Conservation (phyloP, 2,797 vertebrate genomes). For the Yasuhikotakia modesta region DNA sequence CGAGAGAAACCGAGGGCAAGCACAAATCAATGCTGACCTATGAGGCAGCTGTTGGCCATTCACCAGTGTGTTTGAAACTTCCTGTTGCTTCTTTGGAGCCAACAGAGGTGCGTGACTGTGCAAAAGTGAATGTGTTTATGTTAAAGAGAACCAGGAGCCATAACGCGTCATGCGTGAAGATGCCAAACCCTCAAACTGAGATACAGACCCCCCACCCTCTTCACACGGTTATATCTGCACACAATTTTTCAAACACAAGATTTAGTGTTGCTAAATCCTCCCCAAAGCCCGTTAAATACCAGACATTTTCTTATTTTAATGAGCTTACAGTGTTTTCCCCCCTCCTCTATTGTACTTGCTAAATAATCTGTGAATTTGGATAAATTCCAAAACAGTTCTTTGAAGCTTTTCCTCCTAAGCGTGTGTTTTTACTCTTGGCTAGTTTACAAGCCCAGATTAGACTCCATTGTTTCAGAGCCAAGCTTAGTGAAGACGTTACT, state of each 20-base stretch:
- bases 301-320: conserved; percentile 76
- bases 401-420: conserved; percentile 51
- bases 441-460: conserved; percentile 63
- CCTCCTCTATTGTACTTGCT: conserved; percentile 58
- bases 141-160: conserved; percentile 40
- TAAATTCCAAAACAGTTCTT: conserved; percentile 70
- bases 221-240: conserved; percentile 29
- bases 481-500: conserved; percentile 57
- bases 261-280: conserved; percentile 72
- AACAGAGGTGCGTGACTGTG: conserved; percentile 39
- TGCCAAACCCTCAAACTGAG: conserved; percentile 45
- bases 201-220: conserved; percentile 31
- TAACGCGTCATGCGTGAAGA: conserved; percentile 10
- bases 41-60: conserved; percentile 33
- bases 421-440: conserved; percentile 64
- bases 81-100: conserved; percentile 43
- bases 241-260: conserved; percentile 63
- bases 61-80: conserved; percentile 42
- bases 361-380: conserved; percentile 77
- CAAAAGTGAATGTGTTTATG: conserved; percentile 44
- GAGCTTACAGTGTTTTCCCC: conserved; percentile 74
- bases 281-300: conserved; percentile 73
- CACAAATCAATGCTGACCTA: conserved; percentile 33
- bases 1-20: conserved; percentile 6
- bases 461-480: conserved; percentile 59